Evolutionary conservation across 2,113 vertebrate species (phyloP), one percentile per base, ranked within the genome.

Genomic region (Collichthys lucidus): DNA sequence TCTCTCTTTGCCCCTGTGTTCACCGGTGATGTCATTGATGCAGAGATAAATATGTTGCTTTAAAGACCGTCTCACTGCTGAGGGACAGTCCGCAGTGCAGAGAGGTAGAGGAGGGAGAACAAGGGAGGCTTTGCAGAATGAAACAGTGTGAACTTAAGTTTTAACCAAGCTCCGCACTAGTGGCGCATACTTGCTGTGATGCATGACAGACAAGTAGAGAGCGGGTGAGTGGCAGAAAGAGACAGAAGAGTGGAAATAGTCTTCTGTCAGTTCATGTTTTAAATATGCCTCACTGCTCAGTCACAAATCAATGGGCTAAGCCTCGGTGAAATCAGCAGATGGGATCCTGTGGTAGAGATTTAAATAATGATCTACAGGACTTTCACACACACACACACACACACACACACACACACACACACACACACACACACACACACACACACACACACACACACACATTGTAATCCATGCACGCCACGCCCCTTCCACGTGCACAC

Each of bases 11-110:
- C 64, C 56, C 61, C 56, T 91, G 80, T 47, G 65, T 87, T 79
- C 69, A n/a, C 65, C 55, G 80, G 79, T 91, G 89, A 91, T 92
- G 91, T 92, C 90, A 88, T 55, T 84, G 91, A 93, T 92, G 91
- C 91, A 93, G 91, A 91, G 89, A 92, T 92, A 91, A 94, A 91
- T 88, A 89, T 88, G 83, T 91, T 89, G 83, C 88, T 90, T 88
- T 92, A 87, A 92, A 90, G 91, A 86, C 74, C 46, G 56, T 77
- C 84, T 91, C 72, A 67, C 80, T 82, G 89, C 86, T 91, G 87
- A 88, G 84, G 84, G 92, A 91, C 90, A 63, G 90, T 91, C 87
- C 84, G 89, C 92, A 93, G 78, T 93, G 91, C 86, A 79, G 90
- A 88, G 84, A 84, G 79, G 60, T 70, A 53, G 81, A 75, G 57